A percentile compares a stretch with the other conserved stretches of the same genome.
Conservation (phyloP, 2,888 invertebrate genomes). For the Drosophila neonasuta region DNA sequence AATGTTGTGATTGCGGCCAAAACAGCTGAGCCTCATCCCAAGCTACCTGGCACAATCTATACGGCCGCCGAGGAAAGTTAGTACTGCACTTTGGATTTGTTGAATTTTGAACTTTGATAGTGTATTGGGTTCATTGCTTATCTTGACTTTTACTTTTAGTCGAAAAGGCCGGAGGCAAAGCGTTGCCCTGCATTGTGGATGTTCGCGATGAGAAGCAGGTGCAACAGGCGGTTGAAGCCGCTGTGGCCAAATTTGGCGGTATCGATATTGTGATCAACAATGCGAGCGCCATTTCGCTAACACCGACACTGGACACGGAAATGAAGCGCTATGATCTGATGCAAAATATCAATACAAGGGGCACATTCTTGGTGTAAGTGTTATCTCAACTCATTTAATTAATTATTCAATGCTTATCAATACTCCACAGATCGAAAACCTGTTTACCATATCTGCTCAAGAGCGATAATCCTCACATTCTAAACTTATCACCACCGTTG, state of each 20-base stretch:
- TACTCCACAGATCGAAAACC: slow-evolving; percentile 88
- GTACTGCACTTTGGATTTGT: slow-evolving; percentile 24
- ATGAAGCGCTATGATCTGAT: slow-evolving; percentile 99
- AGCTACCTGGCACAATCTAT: slow-evolving; percentile 89
- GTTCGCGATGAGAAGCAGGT: slow-evolving; percentile 90
- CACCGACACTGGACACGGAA: slow-evolving; percentile 91
- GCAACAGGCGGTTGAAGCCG: slow-evolving; percentile 85
- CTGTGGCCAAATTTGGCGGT: slow-evolving; percentile 92
- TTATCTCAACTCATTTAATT: background rate
- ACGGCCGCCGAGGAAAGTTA: slow-evolving; percentile 91
- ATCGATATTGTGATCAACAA: slow-evolving; percentile 98
- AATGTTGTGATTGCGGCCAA: slow-evolving; percentile 94
- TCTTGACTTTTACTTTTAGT: slow-evolving; percentile 83
- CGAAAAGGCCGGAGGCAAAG: slow-evolving; percentile 90
- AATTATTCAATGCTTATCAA: background rate
- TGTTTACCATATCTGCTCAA: slow-evolving; percentile 94
- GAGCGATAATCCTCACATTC: slow-evolving; percentile 94
- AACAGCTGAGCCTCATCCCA: slow-evolving; percentile 89
- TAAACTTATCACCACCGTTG: slow-evolving; percentile 97
- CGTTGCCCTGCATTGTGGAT: slow-evolving; percentile 91
- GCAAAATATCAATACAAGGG: slow-evolving; percentile 96
- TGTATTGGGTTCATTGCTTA: slow-evolving; percentile 9
- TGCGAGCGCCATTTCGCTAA: slow-evolving; percentile 95
- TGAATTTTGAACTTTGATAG: slow-evolving; percentile 35
- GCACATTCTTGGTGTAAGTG: slow-evolving; percentile 95